Evolutionary conservation across 2,888 invertebrate species (phyloP), one percentile per base, ranked within the genome.

Genomic region (Idaea biselata): DNA sequence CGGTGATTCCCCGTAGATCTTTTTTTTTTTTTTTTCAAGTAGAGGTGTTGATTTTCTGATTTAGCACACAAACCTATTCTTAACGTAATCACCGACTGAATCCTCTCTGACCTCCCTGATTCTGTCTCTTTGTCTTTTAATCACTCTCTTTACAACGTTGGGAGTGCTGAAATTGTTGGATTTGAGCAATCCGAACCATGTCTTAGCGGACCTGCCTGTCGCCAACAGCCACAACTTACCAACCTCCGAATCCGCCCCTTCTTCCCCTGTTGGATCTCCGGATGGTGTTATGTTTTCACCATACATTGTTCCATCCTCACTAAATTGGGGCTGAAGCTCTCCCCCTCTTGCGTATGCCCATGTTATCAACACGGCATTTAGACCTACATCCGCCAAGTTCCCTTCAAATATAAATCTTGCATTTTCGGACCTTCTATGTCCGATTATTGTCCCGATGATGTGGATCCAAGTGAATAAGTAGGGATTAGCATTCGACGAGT

Each of bases 381-480:
- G 14, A 14, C 18, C 59, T 1, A 59, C 1, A 59, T 59, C 59
- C 11, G 59, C 16, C 5, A 53, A 59, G 5, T 16, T 25, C 1
- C 59, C 59, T n/a, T 59, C 59, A 25, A 59, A 59, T 16, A 5
- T 59, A 54, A 59, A 59, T 54, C 59, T 14, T 14, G 59, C 18
- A 32, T 59, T 59, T 14, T 18, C 16, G 1, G 59, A 59, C 16
- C 55, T 18, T n/a, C n/a, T 18, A 53, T 59, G 59, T 4, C 59
- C 59, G 1, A 59, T 5, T 1, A 59, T 18, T 6, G 18, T 16
- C 16, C 59, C 55, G 1, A 59, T 6, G 6, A 59, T 18, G 25
- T 59, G 59, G 3, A 59, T 55, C 59, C 55, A 59, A 25, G 18
- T 11, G 31, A 59, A 59, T 6, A 59, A 18, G 31, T 54, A 55